Base-by-base conservation (phyloP, 2,797 vertebrate genomes). In the Atherinosoma microstoma region DNA sequence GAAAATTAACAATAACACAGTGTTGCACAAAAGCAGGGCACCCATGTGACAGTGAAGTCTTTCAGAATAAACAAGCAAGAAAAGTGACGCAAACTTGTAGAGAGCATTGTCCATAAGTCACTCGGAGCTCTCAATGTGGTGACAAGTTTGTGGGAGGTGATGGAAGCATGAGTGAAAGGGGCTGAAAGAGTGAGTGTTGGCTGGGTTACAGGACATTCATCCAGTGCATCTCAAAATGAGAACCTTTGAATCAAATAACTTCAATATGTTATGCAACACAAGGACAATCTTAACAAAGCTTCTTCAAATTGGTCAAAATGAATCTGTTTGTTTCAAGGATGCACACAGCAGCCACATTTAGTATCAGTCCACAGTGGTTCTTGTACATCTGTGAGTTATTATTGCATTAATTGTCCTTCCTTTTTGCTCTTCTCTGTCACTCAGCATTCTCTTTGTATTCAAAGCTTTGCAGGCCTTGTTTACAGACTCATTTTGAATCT, bases 401-500 rank as follows among this genome's bases (percentile, higher is more conserved):
- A 67, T 42, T 71, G 47, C 42, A 69, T 61, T 63, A 70, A 57
- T 78, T 62, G 38, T 73, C 7, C 35, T 59, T 22, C 47, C 32
- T 11, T 12, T 12, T 29, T 36, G 22, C 54, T 71, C 20, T 59
- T 24, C 32, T 58, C 24, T 9, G 1, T 65, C n/a, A 61, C 58
- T 58, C 64, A 8, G 15, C 16, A 12, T 71, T 35, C 56, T 64
- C 40, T 83, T 68, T 80, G 34, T 67, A 34, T 58, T 20, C 62
- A 42, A 49, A 56, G 24, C 53, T 47, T 69, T 32, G 54, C 64
- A 56, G 63, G 67, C 42, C 36, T 62, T 80, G 71, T 86, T 81
- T 80, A 67, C 62, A 36, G 35, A 68, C 70, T 63, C 49, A 69
- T 79, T 80, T 70, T 79, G 49, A 73, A 73, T 47, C 67, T 79